Conservation (phyloP, 2,113 vertebrate genomes). For the Sprattus sprattus region DNA sequence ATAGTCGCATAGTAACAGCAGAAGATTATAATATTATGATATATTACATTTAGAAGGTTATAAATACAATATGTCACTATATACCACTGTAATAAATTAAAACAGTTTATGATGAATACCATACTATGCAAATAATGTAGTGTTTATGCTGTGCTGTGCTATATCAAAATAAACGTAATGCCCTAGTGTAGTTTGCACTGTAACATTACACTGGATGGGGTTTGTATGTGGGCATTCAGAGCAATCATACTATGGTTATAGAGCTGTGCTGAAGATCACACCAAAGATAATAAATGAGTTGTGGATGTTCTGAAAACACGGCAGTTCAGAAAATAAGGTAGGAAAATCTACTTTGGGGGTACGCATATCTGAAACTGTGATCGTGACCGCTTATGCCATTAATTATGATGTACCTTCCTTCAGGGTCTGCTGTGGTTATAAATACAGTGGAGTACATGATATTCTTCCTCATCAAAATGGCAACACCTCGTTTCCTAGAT, state of each 20-base stretch:
- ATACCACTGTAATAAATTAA: neutral
- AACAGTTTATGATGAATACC: neutral
- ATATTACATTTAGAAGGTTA: no score
- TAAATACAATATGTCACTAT: no score
- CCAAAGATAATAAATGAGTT: neutral
- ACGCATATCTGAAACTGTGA: neutral
- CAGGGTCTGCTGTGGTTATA: neutral
- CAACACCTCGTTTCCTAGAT: neutral
- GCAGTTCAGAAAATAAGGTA: neutral
- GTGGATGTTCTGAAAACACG: neutral
- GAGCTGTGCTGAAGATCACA: neutral
- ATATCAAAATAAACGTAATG: neutral
- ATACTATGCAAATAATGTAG: neutral
- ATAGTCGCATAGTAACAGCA: no score
- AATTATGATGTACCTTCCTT: neutral
- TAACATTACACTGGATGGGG: neutral
- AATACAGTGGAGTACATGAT: neutral
- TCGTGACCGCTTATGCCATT: neutral
- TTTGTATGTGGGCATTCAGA: neutral
- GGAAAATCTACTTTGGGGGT: neutral
- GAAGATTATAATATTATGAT: no score
- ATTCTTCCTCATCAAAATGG: neutral
- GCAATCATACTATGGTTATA: neutral
- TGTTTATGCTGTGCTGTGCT: neutral
- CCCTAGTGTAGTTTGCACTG: neutral